Conservation (phyloP, 2,113 vertebrate species). For the Nannospalax galili region DNA sequence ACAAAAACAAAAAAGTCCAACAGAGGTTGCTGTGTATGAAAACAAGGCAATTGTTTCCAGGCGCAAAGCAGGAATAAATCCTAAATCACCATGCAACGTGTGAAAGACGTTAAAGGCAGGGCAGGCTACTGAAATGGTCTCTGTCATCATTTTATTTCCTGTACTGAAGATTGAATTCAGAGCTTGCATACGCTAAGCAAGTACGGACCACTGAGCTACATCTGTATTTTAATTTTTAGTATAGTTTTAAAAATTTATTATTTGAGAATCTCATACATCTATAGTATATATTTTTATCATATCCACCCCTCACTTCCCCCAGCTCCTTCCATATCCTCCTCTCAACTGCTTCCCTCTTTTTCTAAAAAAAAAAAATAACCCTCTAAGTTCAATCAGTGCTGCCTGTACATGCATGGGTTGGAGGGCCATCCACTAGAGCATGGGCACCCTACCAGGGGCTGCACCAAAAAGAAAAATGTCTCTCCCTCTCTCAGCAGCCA, state of each 20-base stretch:
- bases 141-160: neutral
- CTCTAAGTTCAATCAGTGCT: no score
- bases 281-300: neutral
- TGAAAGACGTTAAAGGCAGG: slow-evolving; percentile 48
- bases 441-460: neutral
- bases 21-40: slow-evolving; percentile 25
- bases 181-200: neutral
- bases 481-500: neutral
- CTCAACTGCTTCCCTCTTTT: neutral
- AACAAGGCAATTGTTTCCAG: slow-evolving; percentile 26
- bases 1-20: neutral
- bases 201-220: neutral
- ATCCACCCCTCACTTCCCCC: neutral
- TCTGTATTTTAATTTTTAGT: neutral
- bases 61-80: slow-evolving; percentile 29
- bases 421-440: neutral
- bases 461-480: neutral
- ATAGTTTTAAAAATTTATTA: neutral
- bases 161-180: neutral
- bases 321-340: neutral
- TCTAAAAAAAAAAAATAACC: neutral
- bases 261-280: neutral
- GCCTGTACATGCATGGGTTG: neutral
- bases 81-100: slow-evolving; percentile 65
- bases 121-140: slow-evolving; percentile 79